phyloP scores from a whole-genome alignment of 2,113 vertebrate genomes.

The Felis catus region DNA sequence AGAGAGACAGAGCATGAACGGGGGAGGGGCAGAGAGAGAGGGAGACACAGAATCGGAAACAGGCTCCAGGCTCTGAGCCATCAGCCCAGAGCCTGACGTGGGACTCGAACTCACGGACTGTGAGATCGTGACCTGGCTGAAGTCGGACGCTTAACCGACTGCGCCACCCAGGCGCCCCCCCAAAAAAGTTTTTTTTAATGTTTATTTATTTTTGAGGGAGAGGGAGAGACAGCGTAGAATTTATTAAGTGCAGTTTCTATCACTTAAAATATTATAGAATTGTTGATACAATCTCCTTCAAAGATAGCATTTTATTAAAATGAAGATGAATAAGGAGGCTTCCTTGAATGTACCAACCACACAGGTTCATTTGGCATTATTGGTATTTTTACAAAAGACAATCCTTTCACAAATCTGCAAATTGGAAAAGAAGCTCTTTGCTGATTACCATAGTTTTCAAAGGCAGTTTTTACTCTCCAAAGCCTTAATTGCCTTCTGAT shows the following conservation, averaged over 20 bases:
- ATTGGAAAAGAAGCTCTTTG: not conserved
- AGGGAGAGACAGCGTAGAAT: not conserved
- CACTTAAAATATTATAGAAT: not conserved
- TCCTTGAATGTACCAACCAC: not conserved
- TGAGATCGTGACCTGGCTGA: no score
- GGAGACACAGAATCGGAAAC: no score
- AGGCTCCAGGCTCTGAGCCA: no score
- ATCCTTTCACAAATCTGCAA: not conserved
- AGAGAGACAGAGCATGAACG: no score
- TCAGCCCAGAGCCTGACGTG: no score
- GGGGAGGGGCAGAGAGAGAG: no score
- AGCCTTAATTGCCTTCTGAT: not conserved
- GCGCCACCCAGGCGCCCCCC: no score
- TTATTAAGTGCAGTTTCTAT: not conserved
- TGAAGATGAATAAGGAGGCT: not conserved
- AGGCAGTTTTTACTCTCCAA: not conserved
- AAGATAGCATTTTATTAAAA: slow-evolving; percentile 38
- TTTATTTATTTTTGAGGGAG: no score
- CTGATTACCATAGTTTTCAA: not conserved
- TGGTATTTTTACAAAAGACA: slow-evolving; percentile 19
- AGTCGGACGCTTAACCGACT: no score
- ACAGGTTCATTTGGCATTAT: not conserved
- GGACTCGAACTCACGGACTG: no score
- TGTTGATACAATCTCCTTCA: not conserved
- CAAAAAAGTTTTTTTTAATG: no score